phyloP scores from a whole-genome alignment of 2,113 vertebrate genomes.

The Cyprinus carpio region DNA sequence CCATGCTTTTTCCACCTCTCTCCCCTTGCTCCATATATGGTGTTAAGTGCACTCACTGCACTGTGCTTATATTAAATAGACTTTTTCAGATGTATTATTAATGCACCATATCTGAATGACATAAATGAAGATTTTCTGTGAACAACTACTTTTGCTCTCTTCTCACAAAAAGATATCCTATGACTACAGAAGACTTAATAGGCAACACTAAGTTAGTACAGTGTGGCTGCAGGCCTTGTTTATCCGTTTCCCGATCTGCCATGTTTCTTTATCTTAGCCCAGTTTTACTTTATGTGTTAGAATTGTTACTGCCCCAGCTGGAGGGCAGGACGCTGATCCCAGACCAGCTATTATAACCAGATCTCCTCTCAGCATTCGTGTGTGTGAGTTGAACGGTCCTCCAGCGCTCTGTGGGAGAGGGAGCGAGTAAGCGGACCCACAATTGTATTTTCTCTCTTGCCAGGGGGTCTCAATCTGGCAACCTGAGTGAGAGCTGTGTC shows the following conservation, averaged over 20 bases:
- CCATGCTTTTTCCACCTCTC: not conserved
- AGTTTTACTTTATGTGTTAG: slow-evolving; percentile 14
- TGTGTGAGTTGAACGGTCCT: slow-evolving; percentile 43
- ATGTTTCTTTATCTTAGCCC: not conserved
- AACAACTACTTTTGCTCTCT: not conserved
- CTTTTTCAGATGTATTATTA: not conserved
- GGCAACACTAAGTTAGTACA: not conserved
- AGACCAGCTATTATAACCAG: slow-evolving; percentile 35
- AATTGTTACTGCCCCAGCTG: slow-evolving; percentile 25
- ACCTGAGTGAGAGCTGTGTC: slow-evolving; percentile 64
- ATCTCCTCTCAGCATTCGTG: slow-evolving; percentile 2
- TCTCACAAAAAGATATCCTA: not conserved
- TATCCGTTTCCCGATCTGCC: not conserved
- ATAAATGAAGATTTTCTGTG: not conserved
- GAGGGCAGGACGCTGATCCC: slow-evolving; percentile 24
- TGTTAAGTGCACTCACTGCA: too few species aligned
- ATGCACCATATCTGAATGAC: not conserved
- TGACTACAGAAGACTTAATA: not conserved
- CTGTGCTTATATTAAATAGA: too few species aligned
- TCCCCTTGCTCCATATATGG: not conserved
- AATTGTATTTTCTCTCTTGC: slow-evolving; percentile 70
- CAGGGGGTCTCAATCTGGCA: slow-evolving; percentile 64
- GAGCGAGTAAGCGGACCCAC: slow-evolving; percentile 55
- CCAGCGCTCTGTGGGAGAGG: slow-evolving; percentile 62
- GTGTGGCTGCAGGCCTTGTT: not conserved